Evolutionary conservation across 2,888 invertebrate species (phyloP).

Genomic region (Eupelmus urozonus): DNA sequence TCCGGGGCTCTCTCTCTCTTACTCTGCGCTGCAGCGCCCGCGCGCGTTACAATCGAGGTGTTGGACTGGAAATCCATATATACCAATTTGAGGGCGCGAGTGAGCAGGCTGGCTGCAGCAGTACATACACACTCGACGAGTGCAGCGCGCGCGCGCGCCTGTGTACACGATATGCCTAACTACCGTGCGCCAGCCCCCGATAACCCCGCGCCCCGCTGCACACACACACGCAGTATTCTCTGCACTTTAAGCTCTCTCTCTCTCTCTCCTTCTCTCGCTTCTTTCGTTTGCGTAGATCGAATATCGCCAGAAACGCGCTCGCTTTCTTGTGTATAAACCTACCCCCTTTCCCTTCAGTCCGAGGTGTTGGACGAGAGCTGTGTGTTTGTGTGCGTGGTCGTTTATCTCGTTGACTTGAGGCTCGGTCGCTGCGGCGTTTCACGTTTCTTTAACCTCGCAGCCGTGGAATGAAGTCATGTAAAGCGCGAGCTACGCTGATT

Average conservation of each 20-base stretch:
- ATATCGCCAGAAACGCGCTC: slow-evolving; percentile 7
- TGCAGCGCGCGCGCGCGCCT: slow-evolving; percentile 57
- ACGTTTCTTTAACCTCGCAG: too few species aligned
- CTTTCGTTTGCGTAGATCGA: slow-evolving; percentile 9
- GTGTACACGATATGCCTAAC: slow-evolving; percentile 66
- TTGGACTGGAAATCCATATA: slow-evolving; percentile 77
- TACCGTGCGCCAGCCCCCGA: slow-evolving; percentile 12
- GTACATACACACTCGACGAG: neutral
- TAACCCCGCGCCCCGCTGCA: slow-evolving; percentile 32
- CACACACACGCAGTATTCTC: slow-evolving; percentile 23
- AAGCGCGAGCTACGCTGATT: too few species aligned
- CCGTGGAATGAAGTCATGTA: too few species aligned
- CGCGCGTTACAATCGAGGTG: slow-evolving; percentile 76
- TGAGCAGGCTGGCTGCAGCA: too few species aligned
- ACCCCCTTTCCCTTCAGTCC: too few species aligned
- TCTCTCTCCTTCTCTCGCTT: slow-evolving; percentile 19
- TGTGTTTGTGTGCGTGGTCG: neutral
- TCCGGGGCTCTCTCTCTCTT: slow-evolving; percentile 1
- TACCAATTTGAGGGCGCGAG: slow-evolving; percentile 74
- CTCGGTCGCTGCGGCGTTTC: too few species aligned
- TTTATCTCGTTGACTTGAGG: slow-evolving; percentile 18
- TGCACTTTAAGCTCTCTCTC: slow-evolving; percentile 21
- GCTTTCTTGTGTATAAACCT: neutral
- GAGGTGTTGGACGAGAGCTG: neutral
- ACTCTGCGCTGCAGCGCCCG: neutral